Conservation (phyloP, 2,797 vertebrate genomes). For the Rhinogobio ventralis region DNA sequence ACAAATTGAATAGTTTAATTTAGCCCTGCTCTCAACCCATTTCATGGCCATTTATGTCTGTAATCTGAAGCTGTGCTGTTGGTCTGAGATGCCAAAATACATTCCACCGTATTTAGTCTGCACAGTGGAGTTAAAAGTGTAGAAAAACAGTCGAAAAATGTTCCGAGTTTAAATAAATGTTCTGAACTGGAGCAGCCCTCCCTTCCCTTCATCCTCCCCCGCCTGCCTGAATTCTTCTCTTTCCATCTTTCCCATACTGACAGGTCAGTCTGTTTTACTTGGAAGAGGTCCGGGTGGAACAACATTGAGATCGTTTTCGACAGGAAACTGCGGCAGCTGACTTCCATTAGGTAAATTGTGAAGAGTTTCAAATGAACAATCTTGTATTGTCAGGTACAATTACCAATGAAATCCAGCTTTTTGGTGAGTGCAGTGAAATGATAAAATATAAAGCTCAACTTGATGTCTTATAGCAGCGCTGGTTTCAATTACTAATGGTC, state of each 20-base stretch:
- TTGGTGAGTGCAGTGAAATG: conserved; percentile 43
- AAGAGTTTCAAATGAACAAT: conserved; percentile 59
- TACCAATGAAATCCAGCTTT: conserved; percentile 55
- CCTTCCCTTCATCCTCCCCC: conserved; percentile 41
- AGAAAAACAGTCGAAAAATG: conserved; percentile 66
- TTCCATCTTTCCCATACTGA: conserved; percentile 61
- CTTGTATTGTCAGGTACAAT: conserved; percentile 64
- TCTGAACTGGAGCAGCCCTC: conserved; percentile 47
- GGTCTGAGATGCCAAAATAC: conserved; percentile 40
- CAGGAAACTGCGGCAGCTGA: conserved; percentile 75
- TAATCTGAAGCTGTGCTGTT: conserved; percentile 48
- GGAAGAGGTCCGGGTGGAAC: conserved; percentile 68
- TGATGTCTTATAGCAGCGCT: conserved; percentile 31
- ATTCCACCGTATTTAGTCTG: conserved; percentile 63
- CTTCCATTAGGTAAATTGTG: conserved; percentile 66
- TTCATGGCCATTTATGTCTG: conserved; percentile 41
- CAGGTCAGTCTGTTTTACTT: conserved; percentile 71
- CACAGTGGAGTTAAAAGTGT: conserved; percentile 65
- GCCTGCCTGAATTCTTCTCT: conserved; percentile 51
- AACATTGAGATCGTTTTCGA: conserved; percentile 62
- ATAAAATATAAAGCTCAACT: conserved; percentile 53
- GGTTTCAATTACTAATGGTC: conserved; percentile 53
- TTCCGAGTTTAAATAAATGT: conserved; percentile 62
- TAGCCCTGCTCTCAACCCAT: conserved; percentile 22
- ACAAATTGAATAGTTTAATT: conserved; percentile 48